A percentile compares a stretch with the other conserved stretches of the same genome.
Conservation (phyloP, 2,113 vertebrate species). For the Forbesichthys agassizii region DNA sequence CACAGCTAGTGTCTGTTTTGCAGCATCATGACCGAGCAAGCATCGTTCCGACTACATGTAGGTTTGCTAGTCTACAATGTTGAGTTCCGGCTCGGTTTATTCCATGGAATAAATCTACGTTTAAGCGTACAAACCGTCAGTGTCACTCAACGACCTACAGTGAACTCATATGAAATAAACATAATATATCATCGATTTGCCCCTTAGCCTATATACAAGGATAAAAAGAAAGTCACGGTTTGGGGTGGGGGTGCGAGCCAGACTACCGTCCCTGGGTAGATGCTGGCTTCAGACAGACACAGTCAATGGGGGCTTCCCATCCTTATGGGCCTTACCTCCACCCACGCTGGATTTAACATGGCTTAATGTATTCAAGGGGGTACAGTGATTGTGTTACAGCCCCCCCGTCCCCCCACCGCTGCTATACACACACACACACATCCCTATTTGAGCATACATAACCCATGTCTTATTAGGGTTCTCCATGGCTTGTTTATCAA, state of each 20-base stretch:
- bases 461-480: too few species aligned
- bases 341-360: slow-evolving; percentile 47
- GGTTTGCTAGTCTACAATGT: neutral
- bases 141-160: neutral
- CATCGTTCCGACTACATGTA: slow-evolving; percentile 16
- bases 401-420: neutral
- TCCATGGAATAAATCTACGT: too few species aligned
- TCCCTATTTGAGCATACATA: too few species aligned
- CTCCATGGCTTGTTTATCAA: too few species aligned
- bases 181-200: neutral
- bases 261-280: slow-evolving; percentile 38
- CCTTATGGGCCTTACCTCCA: slow-evolving; percentile 50
- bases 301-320: slow-evolving; percentile 51
- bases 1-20: slow-evolving; percentile 48
- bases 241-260: neutral
- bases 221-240: slow-evolving; percentile 17
- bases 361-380: slow-evolving; percentile 42
- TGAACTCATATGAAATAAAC: neutral
- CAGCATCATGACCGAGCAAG: slow-evolving; percentile 41
- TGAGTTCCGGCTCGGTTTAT: too few species aligned
- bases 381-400: neutral
- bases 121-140: neutral
- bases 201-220: neutral
- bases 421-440: neutral
- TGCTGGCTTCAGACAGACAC: slow-evolving; percentile 49